A percentile compares a stretch with the other conserved stretches of the same genome.
These are phyloP conservation scores for Acanthosepion lycidas DNA, from an alignment of 2,888 invertebrate genomes.

Conservation along the genomic window DNA sequence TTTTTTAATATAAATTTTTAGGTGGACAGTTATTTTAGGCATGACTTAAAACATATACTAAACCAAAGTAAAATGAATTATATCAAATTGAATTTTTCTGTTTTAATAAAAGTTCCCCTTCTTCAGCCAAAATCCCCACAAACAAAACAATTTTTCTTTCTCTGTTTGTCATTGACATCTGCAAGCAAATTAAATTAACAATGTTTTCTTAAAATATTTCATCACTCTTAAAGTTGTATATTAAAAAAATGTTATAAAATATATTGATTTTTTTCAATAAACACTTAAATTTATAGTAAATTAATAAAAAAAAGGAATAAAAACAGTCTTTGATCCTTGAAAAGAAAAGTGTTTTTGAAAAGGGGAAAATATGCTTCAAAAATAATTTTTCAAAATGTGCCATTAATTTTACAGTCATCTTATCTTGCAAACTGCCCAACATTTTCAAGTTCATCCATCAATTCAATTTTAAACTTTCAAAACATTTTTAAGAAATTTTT, in stretches of 20 bases:
- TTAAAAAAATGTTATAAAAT: not conserved
- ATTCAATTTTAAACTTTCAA: not conserved
- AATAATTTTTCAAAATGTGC: conserved; percentile 38
- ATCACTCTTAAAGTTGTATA: not conserved
- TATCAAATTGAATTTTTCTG: not conserved
- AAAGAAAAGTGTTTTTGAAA: conserved; percentile 35
- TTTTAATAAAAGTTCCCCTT: not conserved
- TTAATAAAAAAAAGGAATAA: not conserved
- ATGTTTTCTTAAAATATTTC: not conserved
- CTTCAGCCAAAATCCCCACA: not conserved
- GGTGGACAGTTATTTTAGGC: no score
- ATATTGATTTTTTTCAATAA: conserved; percentile 43
- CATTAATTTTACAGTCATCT: conserved; percentile 41
- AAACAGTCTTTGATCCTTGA: conserved; percentile 37
- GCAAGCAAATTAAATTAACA: not conserved
- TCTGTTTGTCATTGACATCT: not conserved
- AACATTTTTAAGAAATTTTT: not conserved
- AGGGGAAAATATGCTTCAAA: not conserved
- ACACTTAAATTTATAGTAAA: not conserved
- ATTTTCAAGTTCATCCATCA: conserved; percentile 33
- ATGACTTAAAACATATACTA: no score
- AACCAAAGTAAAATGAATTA: no score
- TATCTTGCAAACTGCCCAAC: conserved; percentile 24
- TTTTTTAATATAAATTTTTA: no score
- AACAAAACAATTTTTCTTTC: not conserved